These are phyloP conservation scores for Vipera latastei DNA, from an alignment of 2,797 vertebrate species.

Conservation along the genomic window DNA sequence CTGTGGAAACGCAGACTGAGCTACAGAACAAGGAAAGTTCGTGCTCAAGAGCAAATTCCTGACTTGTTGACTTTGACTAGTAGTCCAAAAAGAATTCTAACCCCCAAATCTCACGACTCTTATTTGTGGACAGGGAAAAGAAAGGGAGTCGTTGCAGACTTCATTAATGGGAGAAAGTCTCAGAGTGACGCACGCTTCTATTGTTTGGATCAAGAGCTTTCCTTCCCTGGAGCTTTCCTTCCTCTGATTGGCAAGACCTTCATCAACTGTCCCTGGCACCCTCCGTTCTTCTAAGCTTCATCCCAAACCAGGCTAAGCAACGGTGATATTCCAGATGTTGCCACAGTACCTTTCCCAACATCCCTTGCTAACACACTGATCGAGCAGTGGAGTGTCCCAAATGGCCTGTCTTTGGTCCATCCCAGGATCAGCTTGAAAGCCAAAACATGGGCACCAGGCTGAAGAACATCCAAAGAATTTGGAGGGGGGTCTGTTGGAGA, in stretches of 20 bases:
- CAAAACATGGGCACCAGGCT: background rate
- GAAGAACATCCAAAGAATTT: background rate
- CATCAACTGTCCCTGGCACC: background rate
- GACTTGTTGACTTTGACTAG: no score
- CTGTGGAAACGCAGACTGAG: background rate
- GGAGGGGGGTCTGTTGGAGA: background rate
- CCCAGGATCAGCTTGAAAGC: background rate
- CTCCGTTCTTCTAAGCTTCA: background rate
- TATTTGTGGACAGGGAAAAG: no score
- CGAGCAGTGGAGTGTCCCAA: background rate
- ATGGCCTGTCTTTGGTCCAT: background rate
- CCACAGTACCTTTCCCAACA: background rate
- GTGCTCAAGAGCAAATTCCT: background rate
- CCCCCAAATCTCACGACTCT: no score
- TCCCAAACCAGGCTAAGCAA: background rate
- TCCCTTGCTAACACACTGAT: background rate
- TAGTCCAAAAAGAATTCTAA: no score
- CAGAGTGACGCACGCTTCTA: background rate
- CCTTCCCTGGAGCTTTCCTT: background rate
- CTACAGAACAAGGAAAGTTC: background rate
- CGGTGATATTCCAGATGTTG: background rate
- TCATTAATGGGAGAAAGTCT: background rate
- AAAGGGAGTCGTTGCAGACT: background rate
- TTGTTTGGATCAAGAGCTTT: background rate
- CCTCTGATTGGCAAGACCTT: background rate